Evolutionary conservation across 2,888 invertebrate genomes (phyloP), one percentile per base, ranked within the genome.

Genomic region (Cephus pulcher): DNA sequence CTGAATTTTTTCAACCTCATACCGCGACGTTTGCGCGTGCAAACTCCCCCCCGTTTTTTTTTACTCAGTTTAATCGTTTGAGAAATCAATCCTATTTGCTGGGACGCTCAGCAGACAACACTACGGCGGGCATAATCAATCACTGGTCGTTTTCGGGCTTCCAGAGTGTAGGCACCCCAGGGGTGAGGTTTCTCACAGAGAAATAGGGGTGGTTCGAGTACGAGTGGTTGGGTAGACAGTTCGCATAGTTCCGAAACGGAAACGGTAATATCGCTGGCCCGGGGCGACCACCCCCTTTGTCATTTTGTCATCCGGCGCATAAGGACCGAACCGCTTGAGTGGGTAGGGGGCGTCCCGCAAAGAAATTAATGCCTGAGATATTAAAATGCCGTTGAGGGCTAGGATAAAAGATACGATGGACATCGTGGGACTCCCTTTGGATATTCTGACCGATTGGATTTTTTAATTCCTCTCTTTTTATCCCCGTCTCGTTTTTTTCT

Each of bases 261-360:
- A 90, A 90, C 87, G 89, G 90, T 90, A 90, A 91, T 91, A 91
- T 90, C 89, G 89, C 88, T 85, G 86, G 86, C 90, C 88, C 80
- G 85, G 84, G 88, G 90, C 88, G 86, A 89, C 87, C 89, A 86
- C 34, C 73, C 75, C 75, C 87, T 84, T 90, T 91, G 90, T 91
- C 90, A 90, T 90, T 90, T 90, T 90, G 90, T 90, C 90, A 89
- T 89, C 85, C 84, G 84, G 85, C 86, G 84, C 84, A 86, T 86
- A 71, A 71, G 33, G 71, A 71, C 32, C 30, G 71, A 30, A 30
- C 74, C 74, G 23, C 37, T 34, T 35, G n/a, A 75, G 68, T 69
- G 75, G 79, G 30, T 70, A 73, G 69, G 71, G 32, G 78, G 68
- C 34, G 69, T 74, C 69, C 74, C 76, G 74, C 75, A 79, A 75